Evolutionary conservation across 2,113 vertebrate genomes (phyloP), one percentile per base, ranked within the genome.

Genomic region (Prolemur simus): DNA sequence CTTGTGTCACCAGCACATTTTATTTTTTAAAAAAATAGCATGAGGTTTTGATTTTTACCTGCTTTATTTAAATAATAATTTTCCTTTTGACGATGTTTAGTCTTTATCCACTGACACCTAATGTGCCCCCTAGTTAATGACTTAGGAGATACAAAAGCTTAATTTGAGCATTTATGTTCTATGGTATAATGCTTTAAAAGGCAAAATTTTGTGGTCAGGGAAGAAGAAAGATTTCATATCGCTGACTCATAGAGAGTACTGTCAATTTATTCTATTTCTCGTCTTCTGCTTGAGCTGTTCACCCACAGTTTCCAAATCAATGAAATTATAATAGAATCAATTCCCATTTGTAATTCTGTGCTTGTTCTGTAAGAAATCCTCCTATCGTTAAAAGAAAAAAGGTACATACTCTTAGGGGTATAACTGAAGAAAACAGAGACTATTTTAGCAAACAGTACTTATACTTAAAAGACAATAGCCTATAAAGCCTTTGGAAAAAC

Each of bases 311-410:
- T 12, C 52, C 45, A 95, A 94, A 86, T 96, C 78, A 95, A 81
- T 76, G 15, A 87, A 87, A 89, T 94, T 87, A 39, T 71, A 96
- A 84, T 71, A 78, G 29, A 95, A 95, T 27, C 71, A 11, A 96
- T 94, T 93, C 58, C 8, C 52, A 90, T 21, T 93, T 87, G n/a
- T 80, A 96, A 96, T 47, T 92, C 81, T 96, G 27, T 88, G 10
- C n/a, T 32, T 87, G 7, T 64, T 86, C 54, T 76, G 11, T 54
- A 87, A 87, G 42, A 96, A 69, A 76, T 32, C 73, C 2, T 89
- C 32, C 20, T 60, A n/a, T 58, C 60, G 94, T 64, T 92, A 49
- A 66, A 66, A 58, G 5, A 47, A 64, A 92, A 85, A 88, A 63
- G n/a, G 17, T 82, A 68, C 91, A 29, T 88, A 5, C 4, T 77